These are phyloP conservation scores for Plodia interpunctella DNA, from an alignment of 1,140 invertebrate species.

Conservation along the genomic window DNA sequence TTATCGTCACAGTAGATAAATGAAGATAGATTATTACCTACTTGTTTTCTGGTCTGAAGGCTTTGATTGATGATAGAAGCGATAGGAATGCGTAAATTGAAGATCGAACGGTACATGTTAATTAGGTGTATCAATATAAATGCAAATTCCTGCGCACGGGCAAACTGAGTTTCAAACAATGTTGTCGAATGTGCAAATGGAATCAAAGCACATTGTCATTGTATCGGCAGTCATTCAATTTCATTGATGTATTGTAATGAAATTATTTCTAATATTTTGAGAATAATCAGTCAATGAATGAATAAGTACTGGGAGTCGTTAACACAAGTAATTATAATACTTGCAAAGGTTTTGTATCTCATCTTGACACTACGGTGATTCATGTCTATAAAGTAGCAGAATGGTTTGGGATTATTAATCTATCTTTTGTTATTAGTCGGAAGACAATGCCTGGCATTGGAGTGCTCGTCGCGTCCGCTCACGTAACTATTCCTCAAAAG, in stretches of 20 bases:
- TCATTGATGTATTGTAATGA: no score
- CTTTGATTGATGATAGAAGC: constrained; percentile 7
- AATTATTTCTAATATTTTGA: no score
- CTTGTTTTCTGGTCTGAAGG: constrained; percentile 2
- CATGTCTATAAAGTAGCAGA: not conserved
- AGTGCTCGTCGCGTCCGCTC: constrained; percentile 44
- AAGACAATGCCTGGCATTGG: constrained; percentile 48
- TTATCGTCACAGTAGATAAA: not conserved
- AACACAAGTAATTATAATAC: no score
- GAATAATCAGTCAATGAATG: no score
- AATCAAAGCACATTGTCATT: not conserved
- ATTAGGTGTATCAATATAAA: constrained; percentile 5
- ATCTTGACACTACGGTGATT: no score
- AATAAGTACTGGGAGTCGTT: no score
- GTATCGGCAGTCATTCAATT: no score
- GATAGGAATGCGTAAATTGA: not conserved
- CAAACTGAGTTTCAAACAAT: not conserved
- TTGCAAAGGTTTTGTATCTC: no score
- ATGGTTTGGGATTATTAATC: not conserved
- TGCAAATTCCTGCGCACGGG: not conserved
- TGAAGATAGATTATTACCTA: not conserved
- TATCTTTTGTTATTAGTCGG: constrained; percentile 13
- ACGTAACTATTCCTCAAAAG: constrained; percentile 58
- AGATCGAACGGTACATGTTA: constrained; percentile 1
- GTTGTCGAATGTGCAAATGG: not conserved